Evolutionary conservation across 2,888 invertebrate species (phyloP).

Genomic region (Pherbina coryleti): DNA sequence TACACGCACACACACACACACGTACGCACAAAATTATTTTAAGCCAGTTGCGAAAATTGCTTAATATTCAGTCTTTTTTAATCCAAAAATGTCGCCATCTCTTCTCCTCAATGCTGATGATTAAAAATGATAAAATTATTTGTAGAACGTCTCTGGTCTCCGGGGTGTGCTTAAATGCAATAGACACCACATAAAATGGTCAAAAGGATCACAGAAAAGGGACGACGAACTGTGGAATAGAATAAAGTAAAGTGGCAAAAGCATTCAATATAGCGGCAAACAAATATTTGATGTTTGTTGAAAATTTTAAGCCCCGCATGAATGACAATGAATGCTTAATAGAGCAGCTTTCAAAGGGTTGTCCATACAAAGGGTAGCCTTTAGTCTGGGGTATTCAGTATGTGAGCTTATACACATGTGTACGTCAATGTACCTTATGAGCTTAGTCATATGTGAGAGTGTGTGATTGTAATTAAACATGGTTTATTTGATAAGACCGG

Average conservation of each 20-base stretch:
- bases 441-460: not conserved
- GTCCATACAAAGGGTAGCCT: constrained; percentile 14
- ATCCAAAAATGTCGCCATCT: constrained; percentile 56
- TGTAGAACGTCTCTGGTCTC: constrained; percentile 50
- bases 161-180: constrained; percentile 67
- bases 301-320: constrained; percentile 58
- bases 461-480: constrained; percentile 22
- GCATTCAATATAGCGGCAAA: not conserved
- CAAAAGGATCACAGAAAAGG: constrained; percentile 56
- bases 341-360: constrained; percentile 57
- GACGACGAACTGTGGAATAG: not conserved
- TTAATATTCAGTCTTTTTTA: constrained; percentile 53
- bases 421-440: not conserved
- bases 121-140: constrained; percentile 69
- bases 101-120: constrained; percentile 54
- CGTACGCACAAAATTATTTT: not conserved
- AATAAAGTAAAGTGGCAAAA: not conserved
- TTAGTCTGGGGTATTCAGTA: too few relatives aligned
- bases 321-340: constrained; percentile 62
- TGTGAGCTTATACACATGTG: not conserved
- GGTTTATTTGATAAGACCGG: constrained; percentile 11
- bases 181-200: constrained; percentile 70
- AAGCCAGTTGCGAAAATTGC: constrained; percentile 8
- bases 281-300: constrained; percentile 41
- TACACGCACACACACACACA: not conserved